phyloP scores from a whole-genome alignment of 2,113 vertebrate genomes.

The Oostethus manadensis region DNA sequence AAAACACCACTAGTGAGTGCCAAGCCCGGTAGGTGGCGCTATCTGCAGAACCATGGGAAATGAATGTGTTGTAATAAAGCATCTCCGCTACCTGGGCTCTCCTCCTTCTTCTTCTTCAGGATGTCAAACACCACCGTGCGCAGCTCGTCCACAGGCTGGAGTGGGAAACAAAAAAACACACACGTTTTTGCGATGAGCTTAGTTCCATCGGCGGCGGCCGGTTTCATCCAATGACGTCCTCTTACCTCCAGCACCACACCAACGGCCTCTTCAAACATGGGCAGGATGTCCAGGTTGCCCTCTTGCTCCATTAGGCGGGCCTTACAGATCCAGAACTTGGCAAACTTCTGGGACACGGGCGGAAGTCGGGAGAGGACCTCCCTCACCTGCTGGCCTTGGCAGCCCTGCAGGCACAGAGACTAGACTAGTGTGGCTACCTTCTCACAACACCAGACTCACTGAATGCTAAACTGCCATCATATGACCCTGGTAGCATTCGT shows the following conservation, averaged over 20 bases:
- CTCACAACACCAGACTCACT: not conserved
- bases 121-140: slow-evolving; percentile 72
- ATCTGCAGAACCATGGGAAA: too few species aligned
- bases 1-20: too few species aligned
- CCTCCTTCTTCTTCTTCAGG: slow-evolving; percentile 68
- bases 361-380: slow-evolving; percentile 75
- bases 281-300: slow-evolving; percentile 72
- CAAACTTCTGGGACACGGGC: slow-evolving; percentile 77
- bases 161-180: not conserved
- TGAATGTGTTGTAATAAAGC: not conserved
- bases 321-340: slow-evolving; percentile 88
- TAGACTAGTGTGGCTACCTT: not conserved
- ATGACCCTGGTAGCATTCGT: too few species aligned
- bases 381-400: slow-evolving; percentile 57
- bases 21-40: too few species aligned
- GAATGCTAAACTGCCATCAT: not conserved
- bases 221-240: not conserved
- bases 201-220: not conserved
- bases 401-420: slow-evolving; percentile 65
- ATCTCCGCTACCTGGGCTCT: slow-evolving; percentile 39
- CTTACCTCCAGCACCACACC: slow-evolving; percentile 74
- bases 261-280: slow-evolving; percentile 80
- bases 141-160: slow-evolving; percentile 72
- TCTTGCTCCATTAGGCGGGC: slow-evolving; percentile 75
- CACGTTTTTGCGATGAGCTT: not conserved